phyloP scores from a whole-genome alignment of 2,113 vertebrate species.

The Toxotes jaculatrix region DNA sequence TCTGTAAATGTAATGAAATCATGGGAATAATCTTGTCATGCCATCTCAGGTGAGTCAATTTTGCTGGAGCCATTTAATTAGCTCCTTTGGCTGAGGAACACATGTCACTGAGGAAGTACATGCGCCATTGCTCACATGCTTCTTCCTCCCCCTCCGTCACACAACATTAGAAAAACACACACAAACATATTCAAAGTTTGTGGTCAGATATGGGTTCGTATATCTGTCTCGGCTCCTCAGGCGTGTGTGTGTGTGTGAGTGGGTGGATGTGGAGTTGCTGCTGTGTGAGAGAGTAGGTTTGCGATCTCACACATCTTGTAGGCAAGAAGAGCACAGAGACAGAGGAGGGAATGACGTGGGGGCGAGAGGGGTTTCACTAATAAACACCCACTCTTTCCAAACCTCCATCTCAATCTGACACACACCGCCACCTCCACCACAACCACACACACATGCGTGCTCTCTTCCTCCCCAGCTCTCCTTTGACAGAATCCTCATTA shows the following conservation, averaged over 20 bases:
- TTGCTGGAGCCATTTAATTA: conserved; percentile 19
- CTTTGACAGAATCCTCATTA: conserved; percentile 78
- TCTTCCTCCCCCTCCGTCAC: conserved; percentile 1
- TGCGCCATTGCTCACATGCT: background rate
- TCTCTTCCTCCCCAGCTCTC: conserved; percentile 46
- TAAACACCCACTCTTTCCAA: conserved; percentile 72
- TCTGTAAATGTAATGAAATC: conserved; percentile 40
- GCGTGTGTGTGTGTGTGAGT: conserved; percentile 24
- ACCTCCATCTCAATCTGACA: conserved; percentile 58
- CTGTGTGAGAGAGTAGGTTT: conserved; percentile 57
- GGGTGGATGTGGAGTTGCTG: conserved; percentile 57
- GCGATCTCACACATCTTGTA: conserved; percentile 58
- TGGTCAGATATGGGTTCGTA: conserved; percentile 36
- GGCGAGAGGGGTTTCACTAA: conserved; percentile 79
- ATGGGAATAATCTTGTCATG: conserved; percentile 19
- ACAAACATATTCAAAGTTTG: conserved; percentile 54
- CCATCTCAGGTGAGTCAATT: conserved; percentile 42
- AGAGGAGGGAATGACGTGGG: conserved; percentile 52
- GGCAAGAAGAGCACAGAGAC: conserved; percentile 46
- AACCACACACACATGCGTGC: conserved; percentile 29
- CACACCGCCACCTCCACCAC: conserved; percentile 7
- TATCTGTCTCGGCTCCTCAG: conserved; percentile 25
- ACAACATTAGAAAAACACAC: conserved; percentile 26
- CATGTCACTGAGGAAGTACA: conserved; percentile 13
- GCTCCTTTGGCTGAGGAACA: background rate